Conservation (phyloP, 35 echinoderm and acorn worm genomes). For the Heliocidaris tuberculata region DNA sequence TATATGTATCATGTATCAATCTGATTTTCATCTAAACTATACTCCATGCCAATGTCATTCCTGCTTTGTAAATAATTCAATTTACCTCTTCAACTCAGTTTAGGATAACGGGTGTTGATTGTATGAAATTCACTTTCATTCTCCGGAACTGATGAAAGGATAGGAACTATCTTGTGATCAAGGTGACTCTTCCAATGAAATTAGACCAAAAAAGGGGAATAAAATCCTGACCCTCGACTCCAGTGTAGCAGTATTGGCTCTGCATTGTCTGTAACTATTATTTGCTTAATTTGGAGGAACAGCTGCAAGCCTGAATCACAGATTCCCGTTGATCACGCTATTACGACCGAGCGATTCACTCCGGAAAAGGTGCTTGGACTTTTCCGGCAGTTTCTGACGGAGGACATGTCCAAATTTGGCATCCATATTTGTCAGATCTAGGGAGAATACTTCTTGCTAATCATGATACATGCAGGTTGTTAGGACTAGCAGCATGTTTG, state of each 20-base stretch:
- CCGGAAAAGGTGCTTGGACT: background rate
- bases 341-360: background rate
- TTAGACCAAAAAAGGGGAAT: background rate
- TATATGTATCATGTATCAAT: background rate
- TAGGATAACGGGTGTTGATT: background rate
- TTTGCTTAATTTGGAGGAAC: background rate
- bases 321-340: background rate
- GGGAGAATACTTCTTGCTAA: background rate
- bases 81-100: background rate
- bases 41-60: background rate
- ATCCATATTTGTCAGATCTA: background rate
- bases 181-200: background rate
- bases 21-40: background rate
- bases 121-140: background rate
- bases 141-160: background rate
- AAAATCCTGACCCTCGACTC: background rate
- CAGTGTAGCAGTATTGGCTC: background rate
- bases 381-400: background rate
- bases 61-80: background rate
- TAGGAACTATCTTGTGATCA: background rate
- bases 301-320: background rate
- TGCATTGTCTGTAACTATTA: background rate
- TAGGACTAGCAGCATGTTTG: background rate
- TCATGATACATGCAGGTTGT: background rate
- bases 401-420: background rate